These are phyloP conservation scores for Caenorhabditis remanei DNA, from an alignment of 1,140 invertebrate species.

Conservation along the genomic window DNA sequence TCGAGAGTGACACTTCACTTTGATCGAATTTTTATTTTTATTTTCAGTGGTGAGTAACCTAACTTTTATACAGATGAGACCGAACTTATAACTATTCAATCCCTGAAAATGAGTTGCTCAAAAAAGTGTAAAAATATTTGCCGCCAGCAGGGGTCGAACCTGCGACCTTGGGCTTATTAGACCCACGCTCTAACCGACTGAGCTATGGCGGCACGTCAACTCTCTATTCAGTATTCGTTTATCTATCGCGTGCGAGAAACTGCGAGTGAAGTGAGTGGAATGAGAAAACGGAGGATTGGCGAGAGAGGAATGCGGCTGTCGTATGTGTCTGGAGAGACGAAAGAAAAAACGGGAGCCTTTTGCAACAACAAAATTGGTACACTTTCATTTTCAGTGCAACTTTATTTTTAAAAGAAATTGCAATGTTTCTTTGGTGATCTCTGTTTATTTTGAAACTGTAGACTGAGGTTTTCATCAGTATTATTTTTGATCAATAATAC, in stretches of 20 bases:
- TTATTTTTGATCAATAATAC: slow-evolving; percentile 6
- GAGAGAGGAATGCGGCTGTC: neutral
- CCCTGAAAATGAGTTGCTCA: neutral
- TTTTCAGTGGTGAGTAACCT: too few species aligned
- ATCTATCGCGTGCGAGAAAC: neutral
- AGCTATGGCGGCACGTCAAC: slow-evolving; percentile 74
- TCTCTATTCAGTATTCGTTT: neutral
- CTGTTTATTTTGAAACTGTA: neutral
- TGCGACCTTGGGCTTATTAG: slow-evolving; percentile 78
- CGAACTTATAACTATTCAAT: neutral
- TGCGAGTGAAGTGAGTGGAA: neutral
- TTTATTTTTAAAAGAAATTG: neutral
- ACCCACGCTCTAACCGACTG: slow-evolving; percentile 78
- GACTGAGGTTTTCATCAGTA: neutral
- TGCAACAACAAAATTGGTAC: slow-evolving; percentile 14
- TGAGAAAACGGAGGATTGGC: neutral
- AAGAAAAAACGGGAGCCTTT: neutral
- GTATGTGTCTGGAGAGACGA: neutral
- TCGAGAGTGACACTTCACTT: neutral
- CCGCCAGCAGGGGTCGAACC: slow-evolving; percentile 78
- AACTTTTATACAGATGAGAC: too few species aligned
- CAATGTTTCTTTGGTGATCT: neutral
- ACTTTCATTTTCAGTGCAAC: neutral
- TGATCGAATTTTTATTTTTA: neutral
- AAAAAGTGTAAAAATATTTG: slow-evolving; percentile 63